Conservation (phyloP, 37 sponge, comb jelly and placozoan species). For the Halichondria panicea region DNA sequence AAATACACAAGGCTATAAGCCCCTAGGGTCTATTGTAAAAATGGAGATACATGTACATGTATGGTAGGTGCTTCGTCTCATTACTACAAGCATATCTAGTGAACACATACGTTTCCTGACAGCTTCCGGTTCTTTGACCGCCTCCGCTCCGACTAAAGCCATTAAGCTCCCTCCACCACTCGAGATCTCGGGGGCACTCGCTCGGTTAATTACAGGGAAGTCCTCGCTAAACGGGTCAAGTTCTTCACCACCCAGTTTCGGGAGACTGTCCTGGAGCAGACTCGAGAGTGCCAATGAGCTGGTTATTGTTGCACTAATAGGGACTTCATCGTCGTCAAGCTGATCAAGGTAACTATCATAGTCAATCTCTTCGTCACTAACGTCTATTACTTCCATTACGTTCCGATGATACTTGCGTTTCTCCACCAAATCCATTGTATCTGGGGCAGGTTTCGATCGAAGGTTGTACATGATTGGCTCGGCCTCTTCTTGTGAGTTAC, state of each 20-base stretch:
- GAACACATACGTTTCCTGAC: no score
- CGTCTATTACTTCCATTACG: no score
- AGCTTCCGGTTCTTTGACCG: no score
- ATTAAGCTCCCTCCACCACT: no score
- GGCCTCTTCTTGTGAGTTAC: neutral
- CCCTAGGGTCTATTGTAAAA: no score
- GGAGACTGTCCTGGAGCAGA: neutral
- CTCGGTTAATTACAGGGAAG: conserved; percentile 45
- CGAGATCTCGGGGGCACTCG: neutral
- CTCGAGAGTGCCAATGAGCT: no score
- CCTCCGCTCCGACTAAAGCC: no score
- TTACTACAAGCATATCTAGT: no score
- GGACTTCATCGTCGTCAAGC: conserved; percentile 58
- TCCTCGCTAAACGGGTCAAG: conserved; percentile 51
- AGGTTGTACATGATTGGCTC: neutral
- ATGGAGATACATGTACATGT: no score
- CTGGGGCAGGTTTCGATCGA: neutral
- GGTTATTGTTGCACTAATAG: no score
- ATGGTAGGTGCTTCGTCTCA: no score
- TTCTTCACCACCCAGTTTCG: neutral
- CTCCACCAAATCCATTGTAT: neutral
- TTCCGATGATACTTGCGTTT: neutral
- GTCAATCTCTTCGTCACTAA: conserved; percentile 19
- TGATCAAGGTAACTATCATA: conserved; percentile 68
- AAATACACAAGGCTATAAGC: no score